Evolutionary conservation across 2,113 vertebrate genomes (phyloP).

Genomic region (Pseudorhombus dupliciocellatus): DNA sequence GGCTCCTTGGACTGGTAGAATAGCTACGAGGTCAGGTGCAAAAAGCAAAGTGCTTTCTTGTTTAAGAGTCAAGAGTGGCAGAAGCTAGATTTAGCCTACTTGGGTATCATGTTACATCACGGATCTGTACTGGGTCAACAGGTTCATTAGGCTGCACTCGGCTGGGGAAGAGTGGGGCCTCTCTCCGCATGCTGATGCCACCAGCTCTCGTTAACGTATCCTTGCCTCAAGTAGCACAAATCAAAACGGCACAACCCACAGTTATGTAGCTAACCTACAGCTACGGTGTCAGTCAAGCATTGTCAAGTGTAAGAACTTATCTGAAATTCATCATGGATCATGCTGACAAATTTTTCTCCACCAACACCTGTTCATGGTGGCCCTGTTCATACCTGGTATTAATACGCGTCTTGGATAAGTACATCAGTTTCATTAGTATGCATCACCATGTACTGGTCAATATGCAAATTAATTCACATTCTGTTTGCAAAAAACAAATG

Average conservation of each 20-base stretch:
- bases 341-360: background rate
- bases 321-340: background rate
- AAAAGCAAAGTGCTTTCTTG: constrained; percentile 54
- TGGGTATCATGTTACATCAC: constrained; percentile 67
- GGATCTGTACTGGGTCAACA: constrained; percentile 66
- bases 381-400: background rate
- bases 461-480: background rate
- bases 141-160: constrained; percentile 54
- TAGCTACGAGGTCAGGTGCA: constrained; percentile 62
- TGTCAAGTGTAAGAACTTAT: background rate
- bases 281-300: constrained; percentile 13
- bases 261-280: constrained; percentile 10
- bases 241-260: constrained; percentile 28
- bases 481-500: background rate
- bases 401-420: background rate
- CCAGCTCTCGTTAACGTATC: constrained; percentile 55
- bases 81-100: constrained; percentile 60
- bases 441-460: background rate
- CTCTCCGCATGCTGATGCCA: constrained; percentile 60
- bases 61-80: constrained; percentile 57
- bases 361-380: constrained; percentile 13
- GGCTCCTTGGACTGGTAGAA: constrained; percentile 64
- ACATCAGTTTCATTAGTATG: background rate
- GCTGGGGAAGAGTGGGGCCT: constrained; percentile 47
- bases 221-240: constrained; percentile 45